Evolutionary conservation across 2,113 vertebrate genomes (phyloP), one percentile per base, ranked within the genome.

Genomic region (Sceloporus tristichus): DNA sequence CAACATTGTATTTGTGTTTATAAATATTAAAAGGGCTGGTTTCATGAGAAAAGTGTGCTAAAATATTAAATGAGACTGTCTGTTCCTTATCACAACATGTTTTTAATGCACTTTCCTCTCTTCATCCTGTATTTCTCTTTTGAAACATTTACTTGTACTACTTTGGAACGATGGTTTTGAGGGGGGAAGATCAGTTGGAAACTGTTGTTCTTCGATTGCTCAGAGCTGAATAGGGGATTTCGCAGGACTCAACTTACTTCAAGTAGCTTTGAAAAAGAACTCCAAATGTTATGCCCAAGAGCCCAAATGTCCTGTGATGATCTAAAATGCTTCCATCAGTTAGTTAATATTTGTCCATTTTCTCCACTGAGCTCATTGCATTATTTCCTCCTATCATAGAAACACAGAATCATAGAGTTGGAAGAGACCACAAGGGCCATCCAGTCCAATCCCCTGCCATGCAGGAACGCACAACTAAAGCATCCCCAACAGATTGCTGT

Each of bases 31-130:
- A 95, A 85, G 38, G 14, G 71, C 48, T 53, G 79, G 59, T 85
- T 94, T 88, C 78, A 91, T 88, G 84, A 85, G 85, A 81, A 90
- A 85, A 92, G 71, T 25, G 42, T 89, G 90, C 78, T 93, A 88
- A 95, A 94, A 94, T 92, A 92, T 92, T 94, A 92, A 94, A 91
- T 91, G 86, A 91, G 23, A 0, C 48, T 82, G 82, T 84, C 91
- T 92, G 21, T 89, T 92, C 89, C 90, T 87, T 91, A 87, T 87
- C 56, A 71, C 89, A 91, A 84, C 85, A 74, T 81, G 21, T 87
- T 87, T 92, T 94, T 92, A 92, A 91, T 91, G 84, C 54, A 91
- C 29, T 85, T 90, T 78, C 62, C 79, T 75, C 76, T 87, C 81
- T 79, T 84, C 87, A 84, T 85, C 91, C 75, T 88, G 54, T 14